Percentiles rank a stretch among this genome's conserved stretches.
Evolutionary conservation across 2,113 vertebrate species (phyloP).

Genomic region (Mixornis gularis): DNA sequence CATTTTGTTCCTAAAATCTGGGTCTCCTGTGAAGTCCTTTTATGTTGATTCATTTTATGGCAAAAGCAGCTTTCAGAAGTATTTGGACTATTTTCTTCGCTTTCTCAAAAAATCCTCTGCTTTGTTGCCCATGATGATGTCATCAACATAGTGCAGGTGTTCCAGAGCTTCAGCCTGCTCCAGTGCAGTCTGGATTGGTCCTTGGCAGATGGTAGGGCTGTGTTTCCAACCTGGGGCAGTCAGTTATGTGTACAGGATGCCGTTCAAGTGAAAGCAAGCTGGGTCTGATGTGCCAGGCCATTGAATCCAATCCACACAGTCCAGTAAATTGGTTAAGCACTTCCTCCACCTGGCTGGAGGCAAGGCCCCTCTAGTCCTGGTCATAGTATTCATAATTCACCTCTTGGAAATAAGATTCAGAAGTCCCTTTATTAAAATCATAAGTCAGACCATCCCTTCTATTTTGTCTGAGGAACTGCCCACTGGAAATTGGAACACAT

Average conservation of each 20-base stretch:
- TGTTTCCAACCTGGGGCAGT: background rate
- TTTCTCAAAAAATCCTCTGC: background rate
- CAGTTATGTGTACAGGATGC: background rate
- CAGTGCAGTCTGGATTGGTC: background rate
- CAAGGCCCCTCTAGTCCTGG: background rate
- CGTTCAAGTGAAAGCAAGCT: background rate
- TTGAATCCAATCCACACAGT: background rate
- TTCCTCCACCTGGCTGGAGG: background rate
- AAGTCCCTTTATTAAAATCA: background rate
- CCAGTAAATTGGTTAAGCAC: background rate
- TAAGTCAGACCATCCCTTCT: background rate
- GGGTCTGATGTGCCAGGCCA: background rate
- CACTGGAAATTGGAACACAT: background rate
- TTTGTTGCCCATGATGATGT: background rate
- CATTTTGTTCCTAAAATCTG: background rate
- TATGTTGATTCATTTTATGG: background rate
- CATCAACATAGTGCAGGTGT: background rate
- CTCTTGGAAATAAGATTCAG: background rate
- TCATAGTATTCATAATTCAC: background rate
- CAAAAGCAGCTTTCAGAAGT: background rate
- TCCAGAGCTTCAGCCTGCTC: background rate
- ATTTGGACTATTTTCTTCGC: background rate
- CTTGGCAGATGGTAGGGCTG: background rate
- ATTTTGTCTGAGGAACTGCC: background rate
- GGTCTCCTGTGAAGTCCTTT: background rate